phyloP scores from a whole-genome alignment of 2,113 vertebrate genomes.

The Conger conger region DNA sequence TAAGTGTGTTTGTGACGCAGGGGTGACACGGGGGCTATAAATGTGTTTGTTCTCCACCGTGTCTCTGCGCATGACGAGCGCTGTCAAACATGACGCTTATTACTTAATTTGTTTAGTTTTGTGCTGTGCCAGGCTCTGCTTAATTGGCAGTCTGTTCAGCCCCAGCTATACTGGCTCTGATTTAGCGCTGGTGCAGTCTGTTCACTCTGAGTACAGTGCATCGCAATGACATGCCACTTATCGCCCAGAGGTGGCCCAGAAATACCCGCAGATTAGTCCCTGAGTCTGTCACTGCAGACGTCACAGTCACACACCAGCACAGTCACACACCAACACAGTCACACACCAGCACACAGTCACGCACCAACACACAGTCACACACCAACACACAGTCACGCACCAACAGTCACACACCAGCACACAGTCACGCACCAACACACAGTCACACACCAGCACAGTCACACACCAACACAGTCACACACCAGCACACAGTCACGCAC shows the following conservation, averaged over 20 bases:
- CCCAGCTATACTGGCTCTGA: slow-evolving; percentile 34
- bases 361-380: neutral
- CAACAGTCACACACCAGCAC: neutral
- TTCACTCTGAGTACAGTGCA: neutral
- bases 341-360: slow-evolving; percentile 17
- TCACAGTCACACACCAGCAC: neutral
- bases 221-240: slow-evolving; percentile 10
- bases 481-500: slow-evolving; percentile 17
- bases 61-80: too few species aligned
- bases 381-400: too few species aligned
- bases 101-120: slow-evolving; percentile 22
- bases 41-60: too few species aligned
- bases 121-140: slow-evolving; percentile 26
- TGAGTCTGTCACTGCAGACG: slow-evolving; percentile 27
- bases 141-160: slow-evolving; percentile 26
- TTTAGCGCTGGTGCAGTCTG: slow-evolving; percentile 42
- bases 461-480: too few species aligned
- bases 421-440: too few species aligned
- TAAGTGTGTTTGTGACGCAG: too few species aligned
- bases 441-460: too few species aligned
- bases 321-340: too few species aligned
- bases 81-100: neutral
- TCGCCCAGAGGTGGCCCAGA: slow-evolving; percentile 31
- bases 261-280: slow-evolving; percentile 37
- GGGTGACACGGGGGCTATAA: too few species aligned